Conservation (phyloP, 1,140 invertebrate genomes). For the Dysdera silvatica region DNA sequence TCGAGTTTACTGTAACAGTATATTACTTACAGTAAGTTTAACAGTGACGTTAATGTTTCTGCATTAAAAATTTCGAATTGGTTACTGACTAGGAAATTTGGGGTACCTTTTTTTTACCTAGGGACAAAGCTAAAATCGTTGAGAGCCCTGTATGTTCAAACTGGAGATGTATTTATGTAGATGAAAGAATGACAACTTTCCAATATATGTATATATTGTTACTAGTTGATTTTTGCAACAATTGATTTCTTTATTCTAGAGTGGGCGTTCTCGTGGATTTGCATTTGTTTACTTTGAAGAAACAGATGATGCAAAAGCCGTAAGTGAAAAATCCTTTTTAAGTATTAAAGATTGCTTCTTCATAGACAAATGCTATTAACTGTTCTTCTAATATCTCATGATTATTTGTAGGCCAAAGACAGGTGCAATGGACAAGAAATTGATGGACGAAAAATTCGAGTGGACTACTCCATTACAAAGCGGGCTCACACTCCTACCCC, state of each 20-base stretch:
- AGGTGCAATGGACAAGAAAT: slow-evolving; percentile 86
- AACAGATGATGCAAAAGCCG: slow-evolving; percentile 76
- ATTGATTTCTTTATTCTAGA: slow-evolving; percentile 53
- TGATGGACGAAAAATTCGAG: slow-evolving; percentile 82
- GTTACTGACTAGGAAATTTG: too few species aligned
- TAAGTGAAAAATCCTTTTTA: slow-evolving; percentile 29
- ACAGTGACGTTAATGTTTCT: too few species aligned
- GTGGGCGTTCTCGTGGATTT: slow-evolving; percentile 83
- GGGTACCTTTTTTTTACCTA: too few species aligned
- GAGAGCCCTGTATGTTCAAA: too few species aligned
- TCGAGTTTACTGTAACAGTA: too few species aligned
- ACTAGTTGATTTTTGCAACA: too few species aligned
- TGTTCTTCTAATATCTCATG: background rate
- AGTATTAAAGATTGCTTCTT: background rate
- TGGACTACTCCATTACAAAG: slow-evolving; percentile 96
- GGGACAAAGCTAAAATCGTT: too few species aligned
- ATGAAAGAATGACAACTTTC: too few species aligned
- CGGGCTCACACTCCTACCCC: slow-evolving; percentile 94
- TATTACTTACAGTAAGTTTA: too few species aligned
- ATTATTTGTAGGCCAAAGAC: slow-evolving; percentile 65
- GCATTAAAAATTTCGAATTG: too few species aligned
- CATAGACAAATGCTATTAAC: background rate
- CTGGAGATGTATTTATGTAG: too few species aligned
- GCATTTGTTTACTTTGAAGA: slow-evolving; percentile 93
- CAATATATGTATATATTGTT: too few species aligned